Evolutionary conservation across 2,888 invertebrate species (phyloP).

Genomic region (Pterostichus madidus): DNA sequence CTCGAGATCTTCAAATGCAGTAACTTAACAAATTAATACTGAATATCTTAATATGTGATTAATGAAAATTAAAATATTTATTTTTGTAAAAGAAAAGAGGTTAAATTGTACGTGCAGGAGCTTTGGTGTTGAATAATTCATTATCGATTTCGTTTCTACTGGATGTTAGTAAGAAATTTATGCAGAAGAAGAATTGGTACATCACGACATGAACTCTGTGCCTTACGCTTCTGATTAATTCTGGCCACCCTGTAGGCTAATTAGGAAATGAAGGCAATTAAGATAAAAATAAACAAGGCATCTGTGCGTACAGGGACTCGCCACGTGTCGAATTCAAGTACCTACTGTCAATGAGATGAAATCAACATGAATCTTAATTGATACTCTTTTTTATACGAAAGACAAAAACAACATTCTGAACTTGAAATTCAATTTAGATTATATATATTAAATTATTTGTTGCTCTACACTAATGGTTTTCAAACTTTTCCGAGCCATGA

Average conservation of each 20-base stretch:
- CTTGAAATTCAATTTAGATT: too few species aligned
- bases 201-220: conserved; percentile 23
- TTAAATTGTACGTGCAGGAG: too few species aligned
- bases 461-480: too few species aligned
- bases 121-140: conserved; percentile 16
- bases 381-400: not conserved
- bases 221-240: conserved; percentile 58
- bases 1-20: too few species aligned
- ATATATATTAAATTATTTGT: too few species aligned
- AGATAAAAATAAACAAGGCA: conserved; percentile 52
- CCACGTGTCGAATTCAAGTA: conserved; percentile 17
- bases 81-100: too few species aligned
- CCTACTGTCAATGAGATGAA: not conserved
- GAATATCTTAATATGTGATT: too few species aligned
- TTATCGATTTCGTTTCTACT: not conserved
- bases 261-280: conserved; percentile 70
- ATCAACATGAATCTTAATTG: conserved; percentile 28
- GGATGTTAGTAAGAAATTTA: conserved; percentile 14
- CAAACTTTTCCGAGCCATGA: too few species aligned
- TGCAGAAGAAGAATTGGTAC: conserved; percentile 41
- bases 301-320: conserved; percentile 13
- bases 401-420: too few species aligned
- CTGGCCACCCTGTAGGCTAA: conserved; percentile 76
- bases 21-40: too few species aligned
- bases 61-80: too few species aligned